Evolutionary conservation across 2,113 vertebrate genomes (phyloP).

Genomic region (Oplegnathus fasciatus): DNA sequence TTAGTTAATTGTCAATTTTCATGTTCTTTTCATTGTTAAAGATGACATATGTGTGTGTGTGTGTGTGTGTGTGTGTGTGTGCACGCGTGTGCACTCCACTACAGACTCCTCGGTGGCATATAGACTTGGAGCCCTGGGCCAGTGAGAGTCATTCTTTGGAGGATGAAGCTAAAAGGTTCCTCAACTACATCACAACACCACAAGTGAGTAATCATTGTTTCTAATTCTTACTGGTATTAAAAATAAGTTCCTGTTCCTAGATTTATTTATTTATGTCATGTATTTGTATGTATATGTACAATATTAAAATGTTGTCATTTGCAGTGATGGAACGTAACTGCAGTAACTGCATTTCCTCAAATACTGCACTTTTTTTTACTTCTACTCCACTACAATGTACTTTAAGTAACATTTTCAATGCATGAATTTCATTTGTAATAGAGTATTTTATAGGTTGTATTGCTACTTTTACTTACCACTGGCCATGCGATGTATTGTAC

Average conservation of each 20-base stretch:
- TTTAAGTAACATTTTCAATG: too few relatives aligned
- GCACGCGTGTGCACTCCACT: slow-evolving; percentile 43
- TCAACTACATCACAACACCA: slow-evolving; percentile 91
- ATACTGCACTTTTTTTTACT: not conserved
- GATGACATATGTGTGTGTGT: not conserved
- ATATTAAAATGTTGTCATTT: not conserved
- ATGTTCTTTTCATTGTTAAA: slow-evolving; percentile 19
- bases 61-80: not conserved
- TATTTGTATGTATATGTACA: not conserved
- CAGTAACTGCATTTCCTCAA: not conserved
- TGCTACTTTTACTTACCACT: too few relatives aligned
- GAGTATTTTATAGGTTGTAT: too few relatives aligned
- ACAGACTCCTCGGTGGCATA: slow-evolving; percentile 90
- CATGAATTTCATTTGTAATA: too few relatives aligned
- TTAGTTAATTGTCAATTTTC: slow-evolving; percentile 29
- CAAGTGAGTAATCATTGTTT: slow-evolving; percentile 84
- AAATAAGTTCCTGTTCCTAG: not conserved
- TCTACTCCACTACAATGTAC: not conserved
- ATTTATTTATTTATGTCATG: not conserved
- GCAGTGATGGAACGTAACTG: not conserved
- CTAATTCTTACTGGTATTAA: not conserved
- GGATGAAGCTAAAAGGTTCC: slow-evolving; percentile 92
- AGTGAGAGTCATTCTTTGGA: slow-evolving; percentile 86
- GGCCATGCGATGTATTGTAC: too few relatives aligned
- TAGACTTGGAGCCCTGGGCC: slow-evolving; percentile 93